A percentile compares a stretch with the other conserved stretches of the same genome.
Conservation (phyloP, 1,140 invertebrate species). For the Pogonomyrmex barbatus region DNA sequence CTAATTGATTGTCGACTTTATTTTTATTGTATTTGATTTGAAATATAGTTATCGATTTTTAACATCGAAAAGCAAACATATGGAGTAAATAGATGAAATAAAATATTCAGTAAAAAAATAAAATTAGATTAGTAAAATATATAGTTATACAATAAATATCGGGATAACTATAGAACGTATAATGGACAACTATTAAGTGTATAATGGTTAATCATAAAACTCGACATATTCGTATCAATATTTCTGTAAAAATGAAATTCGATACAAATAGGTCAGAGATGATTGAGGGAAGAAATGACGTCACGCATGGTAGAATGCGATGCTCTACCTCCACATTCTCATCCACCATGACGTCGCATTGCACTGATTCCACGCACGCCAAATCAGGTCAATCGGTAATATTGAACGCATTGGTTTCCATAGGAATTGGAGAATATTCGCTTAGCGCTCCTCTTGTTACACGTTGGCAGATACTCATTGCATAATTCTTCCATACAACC, state of each 20-base stretch:
- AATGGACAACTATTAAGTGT: background rate
- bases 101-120: background rate
- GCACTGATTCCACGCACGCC: conserved; percentile 39
- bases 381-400: conserved; percentile 69
- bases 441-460: background rate
- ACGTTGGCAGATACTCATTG: background rate
- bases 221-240: no score
- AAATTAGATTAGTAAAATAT: background rate
- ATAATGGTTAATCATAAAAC: no score
- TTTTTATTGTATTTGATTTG: background rate
- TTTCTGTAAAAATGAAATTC: conserved; percentile 42
- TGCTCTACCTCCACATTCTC: conserved; percentile 15
- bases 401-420: conserved; percentile 61
- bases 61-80: background rate
- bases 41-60: conserved; percentile 3
- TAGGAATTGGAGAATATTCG: conserved; percentile 41
- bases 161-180: background rate
- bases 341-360: background rate
- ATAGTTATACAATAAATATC: conserved; percentile 5
- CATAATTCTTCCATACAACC: background rate
- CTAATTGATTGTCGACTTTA: background rate
- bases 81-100: background rate
- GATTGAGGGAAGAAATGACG: conserved; percentile 59
- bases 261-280: conserved; percentile 1
- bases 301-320: conserved; percentile 51